phyloP scores from a whole-genome alignment of 2,888 invertebrate species.

The Metopia argyrocephala region DNA sequence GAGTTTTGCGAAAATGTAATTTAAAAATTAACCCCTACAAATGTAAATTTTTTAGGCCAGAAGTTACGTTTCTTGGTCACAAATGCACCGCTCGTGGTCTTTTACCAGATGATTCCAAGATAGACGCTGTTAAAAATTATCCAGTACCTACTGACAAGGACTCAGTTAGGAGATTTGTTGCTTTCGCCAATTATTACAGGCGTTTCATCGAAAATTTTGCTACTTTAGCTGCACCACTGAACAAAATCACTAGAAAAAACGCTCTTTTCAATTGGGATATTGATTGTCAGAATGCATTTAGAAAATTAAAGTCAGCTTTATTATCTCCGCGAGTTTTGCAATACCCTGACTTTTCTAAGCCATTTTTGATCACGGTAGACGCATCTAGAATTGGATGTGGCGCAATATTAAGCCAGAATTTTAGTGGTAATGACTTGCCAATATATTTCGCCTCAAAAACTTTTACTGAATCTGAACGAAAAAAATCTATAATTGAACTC shows the following conservation, averaged over 20 bases:
- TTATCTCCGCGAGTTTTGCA: not conserved
- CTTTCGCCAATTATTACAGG: no score
- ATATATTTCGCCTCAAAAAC: not conserved
- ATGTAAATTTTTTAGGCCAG: constrained; percentile 34
- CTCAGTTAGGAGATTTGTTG: constrained; percentile 27
- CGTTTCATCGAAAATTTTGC: constrained; percentile 31
- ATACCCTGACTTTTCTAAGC: not conserved
- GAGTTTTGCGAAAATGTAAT: constrained; percentile 22
- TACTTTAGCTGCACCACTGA: constrained; percentile 25
- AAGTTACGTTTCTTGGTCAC: constrained; percentile 41
- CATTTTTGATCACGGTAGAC: constrained; percentile 16
- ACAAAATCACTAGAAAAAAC: constrained; percentile 20
- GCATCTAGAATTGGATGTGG: constrained; percentile 23
- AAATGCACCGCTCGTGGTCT: constrained; percentile 35
- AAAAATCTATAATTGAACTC: constrained; percentile 4
- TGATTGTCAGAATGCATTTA: not conserved
- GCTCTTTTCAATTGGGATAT: not conserved
- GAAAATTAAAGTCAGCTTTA: not conserved
- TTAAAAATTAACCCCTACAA: constrained; percentile 43
- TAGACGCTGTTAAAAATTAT: constrained; percentile 6
- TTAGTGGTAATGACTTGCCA: not conserved
- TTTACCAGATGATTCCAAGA: constrained; percentile 40
- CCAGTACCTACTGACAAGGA: constrained; percentile 1
- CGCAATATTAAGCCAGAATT: constrained; percentile 4
- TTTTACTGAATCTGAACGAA: constrained; percentile 6